Evolutionary conservation across 2,797 vertebrate genomes (phyloP), one percentile per base, ranked within the genome.

Genomic region (Ctenopoma multispine): DNA sequence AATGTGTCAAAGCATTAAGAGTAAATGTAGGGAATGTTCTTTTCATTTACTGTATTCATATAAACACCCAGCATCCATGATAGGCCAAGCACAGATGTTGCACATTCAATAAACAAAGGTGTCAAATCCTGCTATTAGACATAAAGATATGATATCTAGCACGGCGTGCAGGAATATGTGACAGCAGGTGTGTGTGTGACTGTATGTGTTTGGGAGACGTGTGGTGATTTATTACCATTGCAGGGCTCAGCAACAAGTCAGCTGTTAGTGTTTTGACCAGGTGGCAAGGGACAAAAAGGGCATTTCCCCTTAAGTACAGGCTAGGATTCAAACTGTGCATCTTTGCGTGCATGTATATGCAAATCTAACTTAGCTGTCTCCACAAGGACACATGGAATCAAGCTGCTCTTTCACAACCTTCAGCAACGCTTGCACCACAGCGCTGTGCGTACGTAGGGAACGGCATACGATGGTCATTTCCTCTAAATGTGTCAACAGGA

Each of bases 211-310:
- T 60, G 53, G 64, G 59, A 76, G 81, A 85, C 66, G 76, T 31
- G 65, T 4, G 3, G 69, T 93, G 94, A 94, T 94, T 93, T 93
- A 94, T 93, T 72, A 73, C 83, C 69, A 57, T 83, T 64, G 82
- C 82, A 75, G 84, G 81, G 77, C 89, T 93, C 91, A 88, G 90
- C 88, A 92, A 90, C 91, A 92, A 91, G 89, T 94, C 94, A 93
- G 91, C 94, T 94, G 94, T 92, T 92, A 73, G 83, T 82, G 75
- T 92, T 94, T 94, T 92, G 90, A 93, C 94, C 92, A 94, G 92
- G 92, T 94, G 94, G 91, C 88, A 54, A 69, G 88, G 92, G 92
- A 94, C 92, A 89, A 89, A 93, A 70, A 89, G 88, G 88, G 87
- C 91, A 90, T 79, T 85, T 81, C 83, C 82, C 75, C 81, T 87